Evolutionary conservation across 2,888 invertebrate species (phyloP), one percentile per base, ranked within the genome.

Genomic region (Melitaea athalia): DNA sequence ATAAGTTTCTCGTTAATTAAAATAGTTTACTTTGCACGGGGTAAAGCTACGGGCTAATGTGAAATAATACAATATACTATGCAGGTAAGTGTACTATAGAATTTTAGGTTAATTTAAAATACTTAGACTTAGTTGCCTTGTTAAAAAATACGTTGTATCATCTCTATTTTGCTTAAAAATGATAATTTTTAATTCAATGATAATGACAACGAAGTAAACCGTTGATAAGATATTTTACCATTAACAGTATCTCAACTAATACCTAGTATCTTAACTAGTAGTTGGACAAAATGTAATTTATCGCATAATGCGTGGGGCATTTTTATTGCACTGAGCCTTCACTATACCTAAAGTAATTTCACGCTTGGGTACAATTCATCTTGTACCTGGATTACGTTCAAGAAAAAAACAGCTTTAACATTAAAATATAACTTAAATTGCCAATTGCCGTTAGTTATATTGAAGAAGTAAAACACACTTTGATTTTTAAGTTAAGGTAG

Each of bases 241-340:
- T n/a, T 5, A 49, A 47, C 47, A 47, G n/a, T n/a, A n/a, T 49
- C 47, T n/a, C 4, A n/a, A 49, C 47, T 49, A 49, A 49, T 49
- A 49, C n/a, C n/a, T 49, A 49, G n/a, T 49, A 38, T 38, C 38
- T 38, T 49, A n/a, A n/a, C 47, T 49, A 49, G 47, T n/a, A 49
- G n/a, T n/a, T n/a, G 47, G 47, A 49, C n/a, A 49, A n/a, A 49
- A 5, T 49, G 47, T 49, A 14, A n/a, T 49, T 49, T 49, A 49
- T 49, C 6, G 47, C n/a, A n/a, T 49, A 49, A 49, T n/a, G n/a
- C 47, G 45, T 49, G 1, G n/a, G 47, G 3, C 47, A n/a, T 49
- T 49, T 49, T 49, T 49, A 49, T 49, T 49, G 5, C 47, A n/a
- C 4, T 52, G n/a, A 24, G 52, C 52, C 17, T 50, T 50, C 6